Percentiles rank a stretch among this genome's conserved stretches.
Evolutionary conservation across 2,888 invertebrate species (phyloP).

Genomic region (Masnerella sp.): DNA sequence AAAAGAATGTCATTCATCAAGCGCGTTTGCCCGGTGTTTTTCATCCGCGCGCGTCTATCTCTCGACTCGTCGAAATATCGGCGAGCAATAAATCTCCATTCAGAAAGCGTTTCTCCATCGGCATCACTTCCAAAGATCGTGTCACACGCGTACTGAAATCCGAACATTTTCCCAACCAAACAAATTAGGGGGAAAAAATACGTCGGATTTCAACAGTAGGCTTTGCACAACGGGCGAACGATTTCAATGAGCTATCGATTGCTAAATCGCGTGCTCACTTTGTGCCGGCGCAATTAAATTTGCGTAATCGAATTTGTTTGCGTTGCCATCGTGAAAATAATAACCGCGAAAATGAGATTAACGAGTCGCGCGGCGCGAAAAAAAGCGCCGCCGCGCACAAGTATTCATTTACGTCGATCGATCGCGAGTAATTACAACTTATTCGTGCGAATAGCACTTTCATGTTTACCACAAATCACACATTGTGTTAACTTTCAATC

Average conservation of each 20-base stretch:
- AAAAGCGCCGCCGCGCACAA: no score
- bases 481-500: slow-evolving; percentile 52
- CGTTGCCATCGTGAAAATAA: slow-evolving; percentile 47
- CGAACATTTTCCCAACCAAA: slow-evolving; percentile 44
- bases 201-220: slow-evolving; percentile 45
- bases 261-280: slow-evolving; percentile 49
- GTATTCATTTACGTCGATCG: no score
- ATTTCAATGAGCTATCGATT: slow-evolving; percentile 50
- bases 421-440: slow-evolving; percentile 51
- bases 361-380: slow-evolving; percentile 49
- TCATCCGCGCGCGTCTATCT: slow-evolving; percentile 12
- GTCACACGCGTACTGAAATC: slow-evolving; percentile 34
- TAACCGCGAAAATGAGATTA: slow-evolving; percentile 49
- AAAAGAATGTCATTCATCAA: slow-evolving; percentile 28
- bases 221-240: slow-evolving; percentile 46
- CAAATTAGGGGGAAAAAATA: slow-evolving; percentile 44
- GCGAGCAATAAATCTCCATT: slow-evolving; percentile 34
- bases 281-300: slow-evolving; percentile 50
- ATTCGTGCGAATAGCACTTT: slow-evolving; percentile 55
- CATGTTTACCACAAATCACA: slow-evolving; percentile 50
- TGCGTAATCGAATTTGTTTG: slow-evolving; percentile 53
- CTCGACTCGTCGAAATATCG: slow-evolving; percentile 36
- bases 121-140: slow-evolving; percentile 40
- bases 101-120: slow-evolving; percentile 26
- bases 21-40: slow-evolving; percentile 5